Percentiles rank a stretch among this genome's conserved stretches.
Evolutionary conservation across 2,888 invertebrate genomes (phyloP).

Genomic region (Oegoconia quadripuncta): DNA sequence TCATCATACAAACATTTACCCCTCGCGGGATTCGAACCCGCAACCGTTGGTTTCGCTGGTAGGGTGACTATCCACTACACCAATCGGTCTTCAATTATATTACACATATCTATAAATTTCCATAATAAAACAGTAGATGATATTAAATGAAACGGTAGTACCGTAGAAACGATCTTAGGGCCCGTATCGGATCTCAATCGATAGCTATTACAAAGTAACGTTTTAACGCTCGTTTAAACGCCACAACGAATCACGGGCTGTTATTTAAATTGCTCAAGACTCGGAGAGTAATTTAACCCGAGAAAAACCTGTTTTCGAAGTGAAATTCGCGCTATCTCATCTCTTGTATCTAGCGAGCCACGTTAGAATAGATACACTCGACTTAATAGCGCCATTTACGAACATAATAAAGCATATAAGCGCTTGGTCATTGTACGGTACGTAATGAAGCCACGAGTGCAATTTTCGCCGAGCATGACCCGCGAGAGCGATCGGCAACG

Average conservation of each 20-base stretch:
- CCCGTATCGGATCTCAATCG: slow-evolving; percentile 37
- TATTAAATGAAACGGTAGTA: slow-evolving; percentile 31
- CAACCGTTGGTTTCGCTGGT: neutral
- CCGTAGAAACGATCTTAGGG: slow-evolving; percentile 30
- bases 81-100: neutral
- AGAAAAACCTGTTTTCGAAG: slow-evolving; percentile 51
- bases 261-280: slow-evolving; percentile 58
- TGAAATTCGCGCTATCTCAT: slow-evolving; percentile 53
- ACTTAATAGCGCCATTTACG: slow-evolving; percentile 38
- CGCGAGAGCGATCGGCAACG: slow-evolving; percentile 26
- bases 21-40: too few relatives aligned
- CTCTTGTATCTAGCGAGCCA: slow-evolving; percentile 38
- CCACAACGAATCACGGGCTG: slow-evolving; percentile 48
- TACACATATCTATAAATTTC: neutral
- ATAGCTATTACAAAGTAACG: slow-evolving; percentile 48
- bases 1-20: too few relatives aligned
- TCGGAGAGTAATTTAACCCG: slow-evolving; percentile 47
- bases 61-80: neutral
- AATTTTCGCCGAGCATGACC: slow-evolving; percentile 54
- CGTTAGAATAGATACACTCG: slow-evolving; percentile 34
- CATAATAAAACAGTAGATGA: neutral
- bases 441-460: slow-evolving; percentile 54
- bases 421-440: slow-evolving; percentile 44
- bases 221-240: slow-evolving; percentile 48
- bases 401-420: slow-evolving; percentile 40